Evolutionary conservation across 2,888 invertebrate species (phyloP).

Genomic region (Lepidochitona cinerea): DNA sequence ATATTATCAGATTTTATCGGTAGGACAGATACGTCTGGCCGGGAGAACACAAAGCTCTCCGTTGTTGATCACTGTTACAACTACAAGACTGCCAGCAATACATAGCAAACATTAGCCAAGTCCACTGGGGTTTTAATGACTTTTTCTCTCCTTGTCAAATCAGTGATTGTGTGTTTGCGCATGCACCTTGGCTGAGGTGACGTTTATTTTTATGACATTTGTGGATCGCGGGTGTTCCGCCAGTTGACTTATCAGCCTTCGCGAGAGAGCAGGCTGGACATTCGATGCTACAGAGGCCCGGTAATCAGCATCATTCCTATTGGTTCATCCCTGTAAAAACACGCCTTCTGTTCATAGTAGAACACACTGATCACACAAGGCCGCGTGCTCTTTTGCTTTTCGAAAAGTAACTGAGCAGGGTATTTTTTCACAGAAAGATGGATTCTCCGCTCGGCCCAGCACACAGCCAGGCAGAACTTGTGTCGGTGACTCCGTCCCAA

Average conservation of each 20-base stretch:
- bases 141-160: background rate
- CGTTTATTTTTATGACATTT: conserved; percentile 4
- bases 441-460: background rate
- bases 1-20: too few species aligned
- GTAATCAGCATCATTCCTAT: background rate
- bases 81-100: too few species aligned
- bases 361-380: background rate
- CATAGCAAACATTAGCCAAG: too few species aligned
- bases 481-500: background rate
- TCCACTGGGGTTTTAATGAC: too few species aligned
- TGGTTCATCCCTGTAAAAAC: conserved; percentile 2
- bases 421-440: background rate
- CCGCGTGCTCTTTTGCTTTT: background rate
- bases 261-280: background rate
- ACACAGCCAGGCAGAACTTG: background rate
- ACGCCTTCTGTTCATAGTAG: background rate
- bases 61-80: too few species aligned
- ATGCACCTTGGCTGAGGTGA: background rate
- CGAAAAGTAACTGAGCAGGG: background rate
- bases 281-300: background rate
- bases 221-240: background rate
- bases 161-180: background rate
- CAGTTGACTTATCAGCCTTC: background rate
- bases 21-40: too few species aligned
- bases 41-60: too few species aligned